Evolutionary conservation across 2,888 invertebrate species (phyloP), one percentile per base, ranked within the genome.

Genomic region (Tridacna gigas): DNA sequence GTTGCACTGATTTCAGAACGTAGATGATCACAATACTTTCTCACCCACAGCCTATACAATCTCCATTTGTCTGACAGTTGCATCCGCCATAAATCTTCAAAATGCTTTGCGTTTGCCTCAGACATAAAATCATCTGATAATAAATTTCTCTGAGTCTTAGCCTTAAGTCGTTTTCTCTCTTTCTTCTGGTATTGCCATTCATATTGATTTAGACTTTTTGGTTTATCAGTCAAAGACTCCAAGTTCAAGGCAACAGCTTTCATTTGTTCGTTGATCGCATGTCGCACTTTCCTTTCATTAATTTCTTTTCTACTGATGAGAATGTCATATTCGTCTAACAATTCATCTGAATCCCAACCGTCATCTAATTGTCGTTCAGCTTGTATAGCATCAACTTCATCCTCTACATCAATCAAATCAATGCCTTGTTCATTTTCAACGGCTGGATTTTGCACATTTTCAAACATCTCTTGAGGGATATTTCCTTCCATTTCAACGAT

Each of bases 41-140:
- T 18, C 15, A 93, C 86, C 95, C 95, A 95, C 73, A 85, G 79
- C 25, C 93, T 91, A 84, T 95, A 95, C 48, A 95, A 82, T 20
- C 89, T 93, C 95, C 96, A 96, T 80, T 95, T 94, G 7, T 94
- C 87, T 13, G 84, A 26, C 63, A 91, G 89, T 56, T 89, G 60
- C 71, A 94, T 88, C 73, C 90, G 87, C 89, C 94, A 89, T 15
- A 92, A 89, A 89, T 90, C 90, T 13, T 71, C 73, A 22, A 92
- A 77, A 0, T 37, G n/a, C 0, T 74, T 45, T 18, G 81, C 89
- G 71, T 92, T 91, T 20, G 86, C 88, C 26, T 88, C 84, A 22
- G 69, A 77, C 91, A 93, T 90, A 9, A 74, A 77, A 28, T 91
- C 90, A 15, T 61, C 75, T 3, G 83, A 86, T 45, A 80, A 61